Conservation (phyloP, 2,888 invertebrate species). For the Tipula helvola region DNA sequence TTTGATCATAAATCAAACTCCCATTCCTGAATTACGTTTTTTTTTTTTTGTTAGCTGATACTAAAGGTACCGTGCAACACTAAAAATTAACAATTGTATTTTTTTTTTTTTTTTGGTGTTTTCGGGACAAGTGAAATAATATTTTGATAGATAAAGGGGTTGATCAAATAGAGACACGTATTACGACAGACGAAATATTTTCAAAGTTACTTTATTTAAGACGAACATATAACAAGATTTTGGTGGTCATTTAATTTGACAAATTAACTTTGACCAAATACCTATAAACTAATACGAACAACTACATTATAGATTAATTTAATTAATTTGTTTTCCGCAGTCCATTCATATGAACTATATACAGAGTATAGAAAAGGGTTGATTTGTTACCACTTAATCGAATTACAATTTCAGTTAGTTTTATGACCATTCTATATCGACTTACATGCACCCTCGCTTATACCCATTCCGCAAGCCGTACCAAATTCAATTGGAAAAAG, state of each 20-base stretch:
- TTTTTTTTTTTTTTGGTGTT: background rate
- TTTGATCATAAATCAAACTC: background rate
- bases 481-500: background rate
- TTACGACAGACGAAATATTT: background rate
- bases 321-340: background rate
- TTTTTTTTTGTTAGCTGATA: background rate
- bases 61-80: background rate
- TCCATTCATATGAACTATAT: background rate
- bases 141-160: background rate
- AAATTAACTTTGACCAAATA: background rate
- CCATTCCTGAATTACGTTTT: background rate
- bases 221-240: background rate
- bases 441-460: background rate
- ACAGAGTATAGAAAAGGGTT: background rate
- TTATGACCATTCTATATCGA: background rate
- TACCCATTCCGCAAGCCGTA: background rate
- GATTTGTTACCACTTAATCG: slow-evolving; percentile 4
- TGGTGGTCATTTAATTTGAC: background rate
- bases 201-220: background rate
- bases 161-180: background rate
- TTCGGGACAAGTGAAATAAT: background rate
- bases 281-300: background rate
- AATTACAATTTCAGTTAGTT: background rate
- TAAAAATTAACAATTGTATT: background rate
- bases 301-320: background rate